Conservation (phyloP, 1,140 invertebrate species). For the Metopolophium dirhodum region DNA sequence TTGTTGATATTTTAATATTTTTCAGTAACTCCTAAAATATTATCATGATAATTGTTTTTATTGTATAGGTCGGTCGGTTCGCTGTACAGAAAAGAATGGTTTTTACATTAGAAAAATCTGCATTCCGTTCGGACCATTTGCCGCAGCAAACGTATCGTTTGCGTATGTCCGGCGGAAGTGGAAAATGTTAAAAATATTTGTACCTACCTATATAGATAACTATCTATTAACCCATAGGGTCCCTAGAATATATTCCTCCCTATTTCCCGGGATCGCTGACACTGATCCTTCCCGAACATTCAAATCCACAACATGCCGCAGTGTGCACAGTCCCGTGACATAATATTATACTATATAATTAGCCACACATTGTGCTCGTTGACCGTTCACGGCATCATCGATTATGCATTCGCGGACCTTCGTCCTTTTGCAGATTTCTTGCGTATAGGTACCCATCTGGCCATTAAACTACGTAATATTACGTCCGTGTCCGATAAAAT, state of each 20-base stretch:
- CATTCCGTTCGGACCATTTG: background rate
- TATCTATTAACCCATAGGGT: background rate
- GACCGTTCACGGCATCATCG: background rate
- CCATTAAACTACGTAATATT: background rate
- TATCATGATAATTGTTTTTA: no score
- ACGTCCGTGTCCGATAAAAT: background rate
- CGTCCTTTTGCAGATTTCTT: constrained; percentile 6
- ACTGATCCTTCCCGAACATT: background rate
- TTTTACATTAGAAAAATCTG: background rate
- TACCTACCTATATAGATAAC: background rate
- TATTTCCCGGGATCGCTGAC: background rate
- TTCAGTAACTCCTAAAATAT: background rate
- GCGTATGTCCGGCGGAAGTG: background rate
- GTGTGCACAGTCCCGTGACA: background rate
- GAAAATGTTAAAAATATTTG: constrained; percentile 8
- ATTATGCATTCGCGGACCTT: background rate
- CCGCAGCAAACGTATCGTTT: background rate
- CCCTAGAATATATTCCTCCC: background rate
- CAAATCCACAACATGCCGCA: background rate
- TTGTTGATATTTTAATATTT: no score
- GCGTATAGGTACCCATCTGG: background rate
- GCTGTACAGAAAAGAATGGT: background rate
- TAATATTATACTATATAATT: background rate
- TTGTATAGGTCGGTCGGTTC: background rate
- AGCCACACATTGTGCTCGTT: background rate